phyloP scores from a whole-genome alignment of 2,113 vertebrate genomes.

The Nanorana parkeri region DNA sequence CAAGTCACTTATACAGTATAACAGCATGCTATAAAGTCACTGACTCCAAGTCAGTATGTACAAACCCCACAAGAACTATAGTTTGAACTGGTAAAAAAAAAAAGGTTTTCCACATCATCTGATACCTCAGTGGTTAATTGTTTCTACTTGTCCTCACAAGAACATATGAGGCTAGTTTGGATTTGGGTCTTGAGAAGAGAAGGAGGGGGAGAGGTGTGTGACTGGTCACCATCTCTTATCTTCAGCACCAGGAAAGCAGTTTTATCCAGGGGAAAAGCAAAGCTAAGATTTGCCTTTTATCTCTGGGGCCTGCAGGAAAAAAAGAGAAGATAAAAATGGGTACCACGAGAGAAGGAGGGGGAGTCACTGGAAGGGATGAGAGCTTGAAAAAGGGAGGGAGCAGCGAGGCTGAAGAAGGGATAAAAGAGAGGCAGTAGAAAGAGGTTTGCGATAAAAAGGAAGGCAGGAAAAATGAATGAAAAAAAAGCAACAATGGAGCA shows the following conservation, averaged over 20 bases:
- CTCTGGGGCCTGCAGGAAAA: constrained; percentile 53
- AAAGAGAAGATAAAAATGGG: constrained; percentile 49
- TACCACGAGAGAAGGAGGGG: background rate
- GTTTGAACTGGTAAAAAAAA: too few relatives aligned
- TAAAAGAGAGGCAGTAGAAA: constrained; percentile 23
- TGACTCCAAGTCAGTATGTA: too few relatives aligned
- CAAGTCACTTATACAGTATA: too few relatives aligned
- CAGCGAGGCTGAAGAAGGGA: constrained; percentile 11
- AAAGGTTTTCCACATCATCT: background rate
- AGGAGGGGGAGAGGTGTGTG: constrained; percentile 17
- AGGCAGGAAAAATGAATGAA: constrained; percentile 41
- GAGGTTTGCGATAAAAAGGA: constrained; percentile 6
- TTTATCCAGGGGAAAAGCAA: constrained; percentile 2
- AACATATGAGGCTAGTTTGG: constrained; percentile 20
- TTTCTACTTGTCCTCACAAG: constrained; percentile 27
- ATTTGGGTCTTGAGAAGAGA: constrained; percentile 38
- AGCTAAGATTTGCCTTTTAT: constrained; percentile 54
- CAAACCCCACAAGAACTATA: too few relatives aligned
- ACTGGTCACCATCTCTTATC: constrained; percentile 48
- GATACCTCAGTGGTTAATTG: constrained; percentile 29
- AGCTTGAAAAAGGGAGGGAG: constrained; percentile 32
- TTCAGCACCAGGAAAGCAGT: constrained; percentile 52
- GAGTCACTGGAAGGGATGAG: constrained; percentile 6
- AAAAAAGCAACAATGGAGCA: constrained; percentile 7
- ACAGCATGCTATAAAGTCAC: too few relatives aligned